phyloP scores from a whole-genome alignment of 1,140 invertebrate genomes.

The Cherax quadricarinatus region DNA sequence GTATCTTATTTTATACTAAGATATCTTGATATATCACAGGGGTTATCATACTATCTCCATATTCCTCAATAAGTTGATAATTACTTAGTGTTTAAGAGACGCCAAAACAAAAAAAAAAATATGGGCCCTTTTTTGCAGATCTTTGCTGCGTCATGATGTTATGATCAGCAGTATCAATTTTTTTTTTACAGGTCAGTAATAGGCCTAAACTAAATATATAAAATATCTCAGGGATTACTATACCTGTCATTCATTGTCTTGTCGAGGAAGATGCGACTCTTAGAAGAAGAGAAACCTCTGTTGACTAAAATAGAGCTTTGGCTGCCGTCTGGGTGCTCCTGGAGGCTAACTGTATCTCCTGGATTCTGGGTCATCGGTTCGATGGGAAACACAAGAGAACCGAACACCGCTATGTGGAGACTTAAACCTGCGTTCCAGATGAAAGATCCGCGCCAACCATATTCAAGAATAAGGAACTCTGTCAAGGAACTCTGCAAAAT shows the following conservation, averaged over 20 bases:
- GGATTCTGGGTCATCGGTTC: background rate
- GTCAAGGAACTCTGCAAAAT: conserved; percentile 73
- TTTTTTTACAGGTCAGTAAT: too few species aligned
- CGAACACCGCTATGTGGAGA: conserved; percentile 74
- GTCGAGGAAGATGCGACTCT: conserved; percentile 32
- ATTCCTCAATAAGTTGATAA: too few species aligned
- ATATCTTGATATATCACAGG: too few species aligned
- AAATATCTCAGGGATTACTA: background rate
- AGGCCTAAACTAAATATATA: too few species aligned
- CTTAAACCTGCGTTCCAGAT: conserved; percentile 79
- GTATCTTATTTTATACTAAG: too few species aligned
- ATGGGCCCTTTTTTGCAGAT: too few species aligned
- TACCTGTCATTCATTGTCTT: conserved; percentile 61
- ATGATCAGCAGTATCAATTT: too few species aligned
- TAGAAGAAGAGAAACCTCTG: conserved; percentile 22
- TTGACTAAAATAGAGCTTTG: background rate
- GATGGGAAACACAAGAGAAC: conserved; percentile 73
- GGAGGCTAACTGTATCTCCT: background rate
- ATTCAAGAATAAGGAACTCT: conserved; percentile 76
- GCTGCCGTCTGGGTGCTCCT: conserved; percentile 22
- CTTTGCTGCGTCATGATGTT: too few species aligned
- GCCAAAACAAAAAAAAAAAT: too few species aligned
- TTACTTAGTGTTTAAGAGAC: too few species aligned
- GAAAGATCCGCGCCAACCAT: conserved; percentile 78
- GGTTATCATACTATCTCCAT: too few species aligned